Percentiles rank a stretch among this genome's conserved stretches.
phyloP scores from a whole-genome alignment of 2,797 vertebrate genomes.

The Mormyrops boulengeri region DNA sequence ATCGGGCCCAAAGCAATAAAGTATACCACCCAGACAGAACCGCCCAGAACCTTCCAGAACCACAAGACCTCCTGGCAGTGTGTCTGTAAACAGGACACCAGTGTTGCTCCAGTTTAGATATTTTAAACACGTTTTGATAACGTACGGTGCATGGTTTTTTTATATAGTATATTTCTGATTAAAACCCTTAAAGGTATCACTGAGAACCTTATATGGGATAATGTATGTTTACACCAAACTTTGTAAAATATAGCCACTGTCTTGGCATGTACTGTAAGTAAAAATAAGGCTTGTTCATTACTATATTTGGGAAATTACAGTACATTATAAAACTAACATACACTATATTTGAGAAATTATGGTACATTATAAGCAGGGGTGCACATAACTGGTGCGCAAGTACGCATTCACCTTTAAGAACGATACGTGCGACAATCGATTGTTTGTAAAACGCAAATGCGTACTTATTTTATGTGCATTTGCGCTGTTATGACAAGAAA shows the following conservation, averaged over 20 bases:
- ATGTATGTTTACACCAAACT: background rate
- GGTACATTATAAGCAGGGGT: background rate
- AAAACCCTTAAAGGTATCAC: background rate
- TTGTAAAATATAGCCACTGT: background rate
- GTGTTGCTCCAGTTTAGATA: background rate
- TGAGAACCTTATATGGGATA: background rate
- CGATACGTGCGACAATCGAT: too few species aligned
- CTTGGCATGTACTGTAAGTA: background rate
- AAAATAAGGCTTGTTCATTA: background rate
- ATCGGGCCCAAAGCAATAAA: background rate
- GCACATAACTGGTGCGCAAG: too few species aligned
- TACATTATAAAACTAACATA: background rate
- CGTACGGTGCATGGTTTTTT: background rate
- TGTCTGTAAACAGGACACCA: background rate
- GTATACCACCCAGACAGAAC: constrained; percentile 8
- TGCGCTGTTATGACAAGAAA: too few species aligned
- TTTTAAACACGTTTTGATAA: background rate
- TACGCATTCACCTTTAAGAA: too few species aligned
- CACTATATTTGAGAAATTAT: background rate
- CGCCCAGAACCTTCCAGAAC: background rate
- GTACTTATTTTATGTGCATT: too few species aligned
- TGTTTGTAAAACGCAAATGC: too few species aligned
- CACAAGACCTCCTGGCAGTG: background rate
- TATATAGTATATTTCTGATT: background rate
- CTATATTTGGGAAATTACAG: background rate